These are phyloP conservation scores for Bufo bufo DNA, from an alignment of 2,113 vertebrate species.

Conservation along the genomic window DNA sequence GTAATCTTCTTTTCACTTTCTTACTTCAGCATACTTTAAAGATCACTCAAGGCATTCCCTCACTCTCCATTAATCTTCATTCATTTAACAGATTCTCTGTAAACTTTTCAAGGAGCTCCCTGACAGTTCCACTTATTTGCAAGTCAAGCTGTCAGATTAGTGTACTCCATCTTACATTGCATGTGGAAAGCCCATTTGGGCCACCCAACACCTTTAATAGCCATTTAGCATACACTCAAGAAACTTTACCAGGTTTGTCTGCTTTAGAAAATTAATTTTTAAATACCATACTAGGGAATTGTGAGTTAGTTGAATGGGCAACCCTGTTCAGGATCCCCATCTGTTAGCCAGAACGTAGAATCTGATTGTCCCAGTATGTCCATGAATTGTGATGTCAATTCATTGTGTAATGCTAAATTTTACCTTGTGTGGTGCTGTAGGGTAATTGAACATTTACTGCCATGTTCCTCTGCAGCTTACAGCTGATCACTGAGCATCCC, in stretches of 20 bases:
- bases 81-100: neutral
- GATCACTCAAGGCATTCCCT: neutral
- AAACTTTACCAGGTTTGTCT: neutral
- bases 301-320: neutral
- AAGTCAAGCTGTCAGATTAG: constrained; percentile 19
- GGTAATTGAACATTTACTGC: neutral
- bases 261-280: neutral
- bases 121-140: constrained; percentile 19
- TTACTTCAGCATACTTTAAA: constrained; percentile 4
- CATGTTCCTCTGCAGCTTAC: neutral
- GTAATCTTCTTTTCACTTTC: constrained; percentile 14
- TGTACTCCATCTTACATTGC: neutral
- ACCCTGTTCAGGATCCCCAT: neutral
- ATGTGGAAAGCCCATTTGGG: neutral
- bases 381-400: neutral
- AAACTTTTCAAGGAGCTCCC: constrained; percentile 17
- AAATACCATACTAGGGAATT: neutral
- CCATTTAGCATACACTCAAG: neutral
- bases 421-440: neutral
- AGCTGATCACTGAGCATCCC: neutral
- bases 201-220: neutral
- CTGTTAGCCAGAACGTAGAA: neutral
- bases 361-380: neutral
- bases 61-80: constrained; percentile 20
- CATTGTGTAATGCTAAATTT: neutral